Conservation (phyloP, 2,113 vertebrate genomes). For the Columba janthina region DNA sequence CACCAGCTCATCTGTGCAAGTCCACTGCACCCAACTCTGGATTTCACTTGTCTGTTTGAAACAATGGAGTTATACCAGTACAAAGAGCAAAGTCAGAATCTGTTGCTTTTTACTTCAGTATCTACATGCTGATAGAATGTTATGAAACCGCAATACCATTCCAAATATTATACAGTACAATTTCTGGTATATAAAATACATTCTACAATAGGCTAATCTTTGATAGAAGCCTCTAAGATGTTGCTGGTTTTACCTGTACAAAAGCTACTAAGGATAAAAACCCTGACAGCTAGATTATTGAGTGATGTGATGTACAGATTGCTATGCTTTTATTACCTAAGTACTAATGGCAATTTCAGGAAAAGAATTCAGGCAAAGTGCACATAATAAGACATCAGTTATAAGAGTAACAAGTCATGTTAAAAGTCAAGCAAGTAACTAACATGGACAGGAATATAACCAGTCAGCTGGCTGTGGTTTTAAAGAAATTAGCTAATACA, state of each 20-base stretch:
- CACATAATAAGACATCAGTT: background rate
- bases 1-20: background rate
- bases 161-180: background rate
- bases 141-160: constrained; percentile 36
- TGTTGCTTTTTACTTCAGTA: background rate
- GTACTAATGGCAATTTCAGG: constrained; percentile 33
- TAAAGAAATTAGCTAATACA: background rate
- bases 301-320: background rate
- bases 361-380: constrained; percentile 20
- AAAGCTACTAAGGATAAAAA: background rate
- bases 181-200: background rate
- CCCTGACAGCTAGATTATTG: background rate
- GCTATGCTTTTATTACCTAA: constrained; percentile 35
- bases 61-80: background rate
- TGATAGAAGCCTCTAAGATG: constrained; percentile 39
- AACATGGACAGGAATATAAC: background rate
- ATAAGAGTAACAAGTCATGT: background rate
- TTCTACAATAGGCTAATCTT: background rate
- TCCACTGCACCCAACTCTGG: background rate
- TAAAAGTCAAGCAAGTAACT: background rate
- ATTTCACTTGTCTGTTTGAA: background rate
- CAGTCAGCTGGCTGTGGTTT: background rate
- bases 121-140: background rate
- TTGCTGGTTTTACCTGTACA: background rate
- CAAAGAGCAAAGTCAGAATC: background rate